Base-by-base conservation (phyloP, 2,113 vertebrate species). In the Corythoichthys haematopterus region DNA sequence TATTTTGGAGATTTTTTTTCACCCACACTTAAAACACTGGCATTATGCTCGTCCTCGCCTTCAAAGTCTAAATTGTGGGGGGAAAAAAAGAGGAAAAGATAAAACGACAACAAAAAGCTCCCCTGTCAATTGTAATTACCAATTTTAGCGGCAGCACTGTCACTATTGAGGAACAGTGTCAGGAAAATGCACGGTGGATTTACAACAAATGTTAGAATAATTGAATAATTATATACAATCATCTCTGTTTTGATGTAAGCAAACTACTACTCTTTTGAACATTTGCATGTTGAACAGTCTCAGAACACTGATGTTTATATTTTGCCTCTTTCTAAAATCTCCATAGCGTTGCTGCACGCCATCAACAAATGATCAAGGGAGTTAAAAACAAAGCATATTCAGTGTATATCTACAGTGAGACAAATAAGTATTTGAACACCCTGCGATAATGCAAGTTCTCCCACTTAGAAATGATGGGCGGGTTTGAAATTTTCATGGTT, bases 121-220 rank as follows among this genome's bases (percentile, higher is more conserved):
- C 70, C 65, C 64, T 76, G 80, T 83, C 80, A 73, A 73, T 61
- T 80, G 79, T 66, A 59, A 79, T 83, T 88, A 76, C 65, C 14
- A 46, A 65, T 78, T 81, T 72, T 47, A 65, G 52, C 64, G 52
- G 66, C 68, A 66, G 68, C 69, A 62, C 67, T 71, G 69, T 82
- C 74, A 69, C 82, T 2, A 2, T 12, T 58, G 70, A 80, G 71
- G 69, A 80, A 56, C 53, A 72, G 73, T 83, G 80, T 79, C 74
- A 79, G 60, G 75, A 67, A 5, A 87, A 78, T 85, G 66, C 69
- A 70, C 69, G 50, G 53, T 67, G 69, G 52, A 71, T 74, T 76
- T 71, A 51, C 59, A 76, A 78, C 76, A 82, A 80, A 83, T 75
- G 69, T 15, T 33, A 36, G 20, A 58, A 65, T 69, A 40, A 68